Conservation (phyloP, 2,888 invertebrate species). For the Fragum sueziense region DNA sequence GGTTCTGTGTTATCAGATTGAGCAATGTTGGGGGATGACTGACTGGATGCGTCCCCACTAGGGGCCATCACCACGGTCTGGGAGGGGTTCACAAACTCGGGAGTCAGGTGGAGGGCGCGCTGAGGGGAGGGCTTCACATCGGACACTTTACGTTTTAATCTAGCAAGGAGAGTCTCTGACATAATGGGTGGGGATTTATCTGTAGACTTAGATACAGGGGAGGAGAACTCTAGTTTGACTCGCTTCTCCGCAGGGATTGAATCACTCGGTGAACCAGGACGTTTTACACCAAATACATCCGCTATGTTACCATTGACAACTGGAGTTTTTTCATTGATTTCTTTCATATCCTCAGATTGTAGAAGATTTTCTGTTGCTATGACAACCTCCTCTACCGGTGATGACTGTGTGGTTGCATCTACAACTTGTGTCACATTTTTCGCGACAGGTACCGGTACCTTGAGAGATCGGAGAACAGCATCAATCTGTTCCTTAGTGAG, state of each 20-base stretch:
- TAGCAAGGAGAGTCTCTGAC: conserved; percentile 41
- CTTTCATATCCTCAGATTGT: conserved; percentile 42
- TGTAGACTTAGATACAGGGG: conserved; percentile 64
- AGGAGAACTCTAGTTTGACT: conserved; percentile 67
- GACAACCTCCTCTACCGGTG: conserved; percentile 43
- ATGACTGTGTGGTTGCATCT: conserved; percentile 54
- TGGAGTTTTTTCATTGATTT: conserved; percentile 61
- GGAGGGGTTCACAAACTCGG: conserved; percentile 62
- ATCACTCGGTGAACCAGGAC: conserved; percentile 40
- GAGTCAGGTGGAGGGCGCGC: conserved; percentile 68
- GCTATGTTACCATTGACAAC: conserved; percentile 43
- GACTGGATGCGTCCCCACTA: conserved; percentile 49
- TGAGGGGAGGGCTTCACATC: conserved; percentile 65
- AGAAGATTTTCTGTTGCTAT: conserved; percentile 14
- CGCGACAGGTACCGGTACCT: conserved; percentile 68
- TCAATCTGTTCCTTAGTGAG: conserved; percentile 74
- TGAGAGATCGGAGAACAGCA: conserved; percentile 72
- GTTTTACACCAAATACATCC: conserved; percentile 45
- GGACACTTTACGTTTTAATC: conserved; percentile 50
- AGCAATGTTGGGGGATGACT: not conserved
- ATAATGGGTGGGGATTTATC: conserved; percentile 45
- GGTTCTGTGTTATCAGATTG: conserved; percentile 10
- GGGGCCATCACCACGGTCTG: conserved; percentile 42
- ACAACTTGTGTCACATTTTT: conserved; percentile 28
- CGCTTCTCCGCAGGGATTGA: conserved; percentile 63